A percentile compares a stretch with the other conserved stretches of the same genome.
These are phyloP conservation scores for Monarcha castaneiventris DNA, from an alignment of 2,113 vertebrate genomes.

Conservation along the genomic window DNA sequence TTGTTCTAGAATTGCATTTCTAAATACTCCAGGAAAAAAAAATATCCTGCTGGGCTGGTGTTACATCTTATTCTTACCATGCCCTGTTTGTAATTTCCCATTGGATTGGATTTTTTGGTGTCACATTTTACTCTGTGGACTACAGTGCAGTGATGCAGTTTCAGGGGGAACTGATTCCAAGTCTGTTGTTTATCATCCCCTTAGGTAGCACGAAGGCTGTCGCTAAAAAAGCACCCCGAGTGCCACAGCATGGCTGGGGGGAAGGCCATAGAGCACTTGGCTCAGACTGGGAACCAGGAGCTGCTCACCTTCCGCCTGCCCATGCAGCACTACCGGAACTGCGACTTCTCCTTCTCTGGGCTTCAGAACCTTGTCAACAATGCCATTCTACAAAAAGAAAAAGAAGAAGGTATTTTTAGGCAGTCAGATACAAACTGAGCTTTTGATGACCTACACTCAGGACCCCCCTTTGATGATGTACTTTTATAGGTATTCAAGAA, in stretches of 20 bases:
- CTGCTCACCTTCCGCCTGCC: conserved; percentile 76
- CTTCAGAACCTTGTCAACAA: conserved; percentile 74
- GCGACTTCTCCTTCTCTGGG: conserved; percentile 92
- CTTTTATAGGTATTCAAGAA: conserved; percentile 76
- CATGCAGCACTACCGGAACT: conserved; percentile 80
- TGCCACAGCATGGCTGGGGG: conserved; percentile 86
- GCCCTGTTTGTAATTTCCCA: neutral
- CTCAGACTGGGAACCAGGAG: conserved; percentile 74
- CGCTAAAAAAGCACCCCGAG: conserved; percentile 79
- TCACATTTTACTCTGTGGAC: neutral
- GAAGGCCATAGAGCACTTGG: conserved; percentile 87
- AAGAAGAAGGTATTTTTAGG: conserved; percentile 84
- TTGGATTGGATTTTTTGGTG: neutral
- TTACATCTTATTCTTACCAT: neutral
- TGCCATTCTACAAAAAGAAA: conserved; percentile 79
- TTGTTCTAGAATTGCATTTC: neutral
- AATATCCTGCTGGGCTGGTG: fast-evolving
- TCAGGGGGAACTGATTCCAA: neutral
- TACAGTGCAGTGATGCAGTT: neutral
- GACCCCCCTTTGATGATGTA: neutral
- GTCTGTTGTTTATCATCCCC: neutral
- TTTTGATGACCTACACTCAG: neutral
- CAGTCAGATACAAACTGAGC: neutral
- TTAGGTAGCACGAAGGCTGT: conserved; percentile 90
- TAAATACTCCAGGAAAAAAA: neutral